phyloP scores from a whole-genome alignment of 2,797 vertebrate species.

The Cygnus olor region DNA sequence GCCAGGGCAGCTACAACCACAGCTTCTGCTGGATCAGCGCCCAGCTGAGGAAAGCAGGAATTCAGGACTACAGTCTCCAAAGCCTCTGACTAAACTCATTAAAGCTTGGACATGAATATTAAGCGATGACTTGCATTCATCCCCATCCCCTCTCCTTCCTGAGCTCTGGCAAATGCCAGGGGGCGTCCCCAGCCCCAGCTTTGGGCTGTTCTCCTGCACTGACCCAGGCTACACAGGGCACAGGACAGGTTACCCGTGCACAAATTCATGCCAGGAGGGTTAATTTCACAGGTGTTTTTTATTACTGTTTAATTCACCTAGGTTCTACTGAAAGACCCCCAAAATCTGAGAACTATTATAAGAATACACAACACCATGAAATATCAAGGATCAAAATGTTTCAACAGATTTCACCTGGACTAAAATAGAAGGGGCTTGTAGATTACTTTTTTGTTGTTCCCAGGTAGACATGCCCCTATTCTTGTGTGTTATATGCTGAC shows the following conservation, averaged over 20 bases:
- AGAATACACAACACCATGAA: not conserved
- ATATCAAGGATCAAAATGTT: not conserved
- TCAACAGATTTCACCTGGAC: not conserved
- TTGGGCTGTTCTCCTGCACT: not conserved
- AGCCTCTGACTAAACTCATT: slow-evolving; percentile 23
- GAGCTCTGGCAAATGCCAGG: not conserved
- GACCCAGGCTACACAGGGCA: fast-evolving
- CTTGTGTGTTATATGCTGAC: not conserved
- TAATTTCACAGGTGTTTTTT: not conserved
- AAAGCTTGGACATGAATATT: slow-evolving; percentile 1
- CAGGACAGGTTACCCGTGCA: not conserved
- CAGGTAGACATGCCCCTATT: not conserved
- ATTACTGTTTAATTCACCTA: not conserved
- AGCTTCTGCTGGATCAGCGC: slow-evolving; percentile 29
- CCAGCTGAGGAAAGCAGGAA: slow-evolving; percentile 26
- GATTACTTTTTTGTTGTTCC: not conserved
- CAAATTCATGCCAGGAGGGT: not conserved
- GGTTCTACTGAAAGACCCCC: not conserved
- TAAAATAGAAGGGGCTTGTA: not conserved
- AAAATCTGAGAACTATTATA: not conserved
- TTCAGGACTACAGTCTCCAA: not conserved
- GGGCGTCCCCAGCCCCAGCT: not conserved
- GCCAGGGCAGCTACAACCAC: slow-evolving; percentile 44
- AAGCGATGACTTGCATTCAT: not conserved
- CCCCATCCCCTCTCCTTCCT: not conserved